Evolutionary conservation across 2,888 invertebrate genomes (phyloP), one percentile per base, ranked within the genome.

Genomic region (Tortrix viridana): DNA sequence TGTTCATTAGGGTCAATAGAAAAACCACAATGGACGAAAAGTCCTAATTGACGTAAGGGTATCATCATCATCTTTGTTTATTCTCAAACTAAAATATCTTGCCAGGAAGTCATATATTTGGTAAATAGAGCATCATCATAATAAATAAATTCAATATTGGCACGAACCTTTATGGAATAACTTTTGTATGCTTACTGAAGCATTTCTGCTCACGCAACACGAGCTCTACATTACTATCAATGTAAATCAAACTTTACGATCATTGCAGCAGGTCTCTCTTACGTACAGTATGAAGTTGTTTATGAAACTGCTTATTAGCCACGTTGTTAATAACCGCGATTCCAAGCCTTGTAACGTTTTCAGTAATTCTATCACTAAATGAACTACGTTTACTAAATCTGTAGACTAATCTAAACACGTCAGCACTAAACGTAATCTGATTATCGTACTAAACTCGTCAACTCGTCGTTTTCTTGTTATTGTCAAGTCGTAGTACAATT

Each of bases 191-290:
- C 53, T 49, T 57, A 66, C 47, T 65, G 58, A 65, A 65, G 64
- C 67, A 65, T 69, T 67, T 64, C 52, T 65, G 49, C 55, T 16
- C 67, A 62, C 60, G 60, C 53, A 47, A 53, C 14, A n/a, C 2
- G 32, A n/a, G 26, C 37, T 16, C 18, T n/a, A n/a, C 18, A n/a
- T 18, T 1, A 23, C 46, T 44, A 22, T 9, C n/a, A 6, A 7
- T 5, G 12, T 50, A 37, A 52, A 46, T 41, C 12, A 19, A 47
- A 47, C 47, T 38, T 47, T 54, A 53, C 23, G 16, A 14, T 38
- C 9, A n/a, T 12, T 4, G 18, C 20, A 18, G 26, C 41, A 41
- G 41, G 53, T 12, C 19, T 46, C 9, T 2, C 19, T 37, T 53
- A 53, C 23, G 44, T 18, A 47, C 19, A 22, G 23, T 22, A 22